Percentiles rank a stretch among this genome's conserved stretches.
Conservation (phyloP, 1,140 invertebrate genomes). For the Pseudobourletiella spinata region DNA sequence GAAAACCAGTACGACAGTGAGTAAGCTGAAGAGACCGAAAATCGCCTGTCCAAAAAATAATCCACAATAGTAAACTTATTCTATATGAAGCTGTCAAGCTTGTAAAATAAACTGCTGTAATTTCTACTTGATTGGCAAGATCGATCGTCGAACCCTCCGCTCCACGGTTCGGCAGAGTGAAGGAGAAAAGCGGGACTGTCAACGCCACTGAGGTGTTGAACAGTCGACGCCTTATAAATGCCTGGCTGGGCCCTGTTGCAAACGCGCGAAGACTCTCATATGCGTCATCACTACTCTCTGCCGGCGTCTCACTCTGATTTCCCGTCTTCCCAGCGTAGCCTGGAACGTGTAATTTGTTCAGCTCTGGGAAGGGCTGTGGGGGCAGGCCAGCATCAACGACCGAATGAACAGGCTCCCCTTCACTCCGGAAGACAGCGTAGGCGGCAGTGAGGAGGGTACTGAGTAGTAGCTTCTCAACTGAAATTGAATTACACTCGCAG, state of each 20-base stretch:
- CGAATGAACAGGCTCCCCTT: neutral
- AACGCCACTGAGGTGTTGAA: slow-evolving; percentile 24
- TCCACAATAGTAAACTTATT: neutral
- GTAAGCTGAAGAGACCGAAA: slow-evolving; percentile 26
- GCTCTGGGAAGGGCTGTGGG: neutral
- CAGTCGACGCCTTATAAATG: slow-evolving; percentile 9
- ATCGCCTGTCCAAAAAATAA: no score
- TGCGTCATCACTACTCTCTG: no score
- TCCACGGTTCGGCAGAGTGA: slow-evolving; percentile 20
- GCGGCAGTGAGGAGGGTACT: no score
- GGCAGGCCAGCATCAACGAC: neutral
- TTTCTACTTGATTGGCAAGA: slow-evolving; percentile 34
- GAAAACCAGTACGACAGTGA: slow-evolving; percentile 25
- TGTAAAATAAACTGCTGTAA: no score
- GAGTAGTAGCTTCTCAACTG: no score
- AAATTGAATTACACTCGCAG: no score
- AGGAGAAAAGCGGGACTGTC: slow-evolving; percentile 31
- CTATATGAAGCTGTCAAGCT: slow-evolving; percentile 19
- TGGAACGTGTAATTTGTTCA: neutral
- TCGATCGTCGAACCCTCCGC: slow-evolving; percentile 22
- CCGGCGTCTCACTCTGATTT: no score
- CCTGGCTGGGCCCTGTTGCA: neutral
- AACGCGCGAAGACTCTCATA: neutral
- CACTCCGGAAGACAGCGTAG: no score
- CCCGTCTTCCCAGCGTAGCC: no score